phyloP scores from a whole-genome alignment of 1,140 invertebrate species.

The Caenorhabditis brenneri region DNA sequence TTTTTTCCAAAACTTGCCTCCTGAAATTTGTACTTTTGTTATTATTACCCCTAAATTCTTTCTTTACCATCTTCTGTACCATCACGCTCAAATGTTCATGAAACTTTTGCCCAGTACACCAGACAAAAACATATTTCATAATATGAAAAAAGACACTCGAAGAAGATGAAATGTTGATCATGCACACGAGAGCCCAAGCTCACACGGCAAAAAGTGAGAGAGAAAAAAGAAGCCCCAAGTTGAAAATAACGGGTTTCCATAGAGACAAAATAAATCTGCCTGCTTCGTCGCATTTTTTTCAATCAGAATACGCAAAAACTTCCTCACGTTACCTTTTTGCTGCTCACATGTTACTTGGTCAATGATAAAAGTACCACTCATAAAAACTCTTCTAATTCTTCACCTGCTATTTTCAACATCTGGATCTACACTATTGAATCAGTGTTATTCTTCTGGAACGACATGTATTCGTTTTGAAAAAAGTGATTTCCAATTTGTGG shows the following conservation, averaged over 20 bases:
- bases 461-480: not conserved
- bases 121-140: not conserved
- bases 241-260: slow-evolving; percentile 37
- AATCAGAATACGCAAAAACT: not conserved
- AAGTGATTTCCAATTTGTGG: not conserved
- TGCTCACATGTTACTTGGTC: not conserved
- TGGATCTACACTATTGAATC: not conserved
- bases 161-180: not conserved
- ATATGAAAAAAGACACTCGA: not conserved
- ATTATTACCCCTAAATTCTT: not conserved
- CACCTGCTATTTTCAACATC: not conserved
- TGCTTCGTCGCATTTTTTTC: not conserved
- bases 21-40: slow-evolving; percentile 19
- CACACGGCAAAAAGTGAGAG: not conserved
- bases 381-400: not conserved
- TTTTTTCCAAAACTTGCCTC: slow-evolving; percentile 35
- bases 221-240: not conserved
- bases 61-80: not conserved
- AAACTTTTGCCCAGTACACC: not conserved
- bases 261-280: slow-evolving; percentile 26
- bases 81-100: not conserved
- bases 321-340: not conserved
- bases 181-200: not conserved
- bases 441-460: slow-evolving; percentile 15
- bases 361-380: not conserved